These are phyloP conservation scores for Acrocephalus scirpaceus DNA, from an alignment of 2,797 vertebrate species.

Conservation along the genomic window DNA sequence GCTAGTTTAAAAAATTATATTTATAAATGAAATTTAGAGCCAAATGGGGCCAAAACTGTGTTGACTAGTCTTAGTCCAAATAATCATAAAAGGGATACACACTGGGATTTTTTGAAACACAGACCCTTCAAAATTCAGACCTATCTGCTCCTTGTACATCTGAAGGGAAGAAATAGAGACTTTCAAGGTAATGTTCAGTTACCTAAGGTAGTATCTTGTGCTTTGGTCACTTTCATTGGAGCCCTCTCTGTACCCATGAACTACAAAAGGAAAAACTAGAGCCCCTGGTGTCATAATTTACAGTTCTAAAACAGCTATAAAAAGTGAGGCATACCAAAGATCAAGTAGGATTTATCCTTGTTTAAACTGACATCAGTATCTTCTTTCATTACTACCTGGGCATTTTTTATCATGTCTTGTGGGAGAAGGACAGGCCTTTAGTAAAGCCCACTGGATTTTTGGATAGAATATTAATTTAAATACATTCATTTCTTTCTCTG, in stretches of 20 bases:
- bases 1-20: background rate
- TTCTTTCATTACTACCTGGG: background rate
- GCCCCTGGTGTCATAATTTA: background rate
- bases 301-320: background rate
- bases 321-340: background rate
- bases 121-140: background rate
- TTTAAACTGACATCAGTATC: background rate
- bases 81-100: background rate
- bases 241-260: background rate
- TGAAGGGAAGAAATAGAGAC: background rate
- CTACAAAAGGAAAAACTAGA: background rate
- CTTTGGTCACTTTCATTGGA: background rate
- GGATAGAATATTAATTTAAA: background rate
- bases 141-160: background rate
- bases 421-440: background rate
- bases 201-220: background rate
- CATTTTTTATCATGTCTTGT: background rate
- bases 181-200: background rate
- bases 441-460: background rate
- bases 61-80: background rate
- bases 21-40: background rate
- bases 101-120: background rate
- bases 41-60: background rate
- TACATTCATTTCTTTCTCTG: background rate
- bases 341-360: background rate